phyloP scores from a whole-genome alignment of 1,140 invertebrate genomes.

The Rhysida immarginata region DNA sequence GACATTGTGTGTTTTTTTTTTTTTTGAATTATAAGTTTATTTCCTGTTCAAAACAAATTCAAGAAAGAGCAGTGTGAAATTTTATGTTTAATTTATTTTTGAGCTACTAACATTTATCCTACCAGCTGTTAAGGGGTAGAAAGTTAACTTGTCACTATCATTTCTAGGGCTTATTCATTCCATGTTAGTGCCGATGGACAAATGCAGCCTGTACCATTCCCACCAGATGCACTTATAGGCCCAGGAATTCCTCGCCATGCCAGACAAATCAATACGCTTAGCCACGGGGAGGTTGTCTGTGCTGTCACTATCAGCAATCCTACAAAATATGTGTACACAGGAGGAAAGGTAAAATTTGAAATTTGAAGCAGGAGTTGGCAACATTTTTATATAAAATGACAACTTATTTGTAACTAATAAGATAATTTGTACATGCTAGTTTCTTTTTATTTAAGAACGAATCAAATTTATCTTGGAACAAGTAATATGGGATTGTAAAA shows the following conservation, averaged over 20 bases:
- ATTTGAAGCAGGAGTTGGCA: slow-evolving; percentile 8
- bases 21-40: not conserved
- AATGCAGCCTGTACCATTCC: slow-evolving; percentile 84
- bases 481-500: not conserved
- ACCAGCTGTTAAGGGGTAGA: not conserved
- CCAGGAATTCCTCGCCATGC: slow-evolving; percentile 85
- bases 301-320: slow-evolving; percentile 72
- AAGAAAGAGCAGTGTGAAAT: not conserved
- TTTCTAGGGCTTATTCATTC: slow-evolving; percentile 72
- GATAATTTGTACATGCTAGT: not conserved
- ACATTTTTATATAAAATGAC: not conserved
- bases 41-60: not conserved
- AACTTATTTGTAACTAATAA: not conserved
- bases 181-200: slow-evolving; percentile 71
- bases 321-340: slow-evolving; percentile 90
- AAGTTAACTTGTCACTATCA: slow-evolving; percentile 22
- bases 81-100: not conserved
- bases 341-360: slow-evolving; percentile 52
- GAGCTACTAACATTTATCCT: not conserved
- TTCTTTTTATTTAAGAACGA: not conserved
- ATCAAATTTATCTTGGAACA: not conserved
- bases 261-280: slow-evolving; percentile 73
- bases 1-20: not conserved
- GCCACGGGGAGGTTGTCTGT: slow-evolving; percentile 89
- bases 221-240: slow-evolving; percentile 80